Evolutionary conservation across 2,797 vertebrate genomes (phyloP), one percentile per base, ranked within the genome.

Genomic region (Thalassophryne amazonica): DNA sequence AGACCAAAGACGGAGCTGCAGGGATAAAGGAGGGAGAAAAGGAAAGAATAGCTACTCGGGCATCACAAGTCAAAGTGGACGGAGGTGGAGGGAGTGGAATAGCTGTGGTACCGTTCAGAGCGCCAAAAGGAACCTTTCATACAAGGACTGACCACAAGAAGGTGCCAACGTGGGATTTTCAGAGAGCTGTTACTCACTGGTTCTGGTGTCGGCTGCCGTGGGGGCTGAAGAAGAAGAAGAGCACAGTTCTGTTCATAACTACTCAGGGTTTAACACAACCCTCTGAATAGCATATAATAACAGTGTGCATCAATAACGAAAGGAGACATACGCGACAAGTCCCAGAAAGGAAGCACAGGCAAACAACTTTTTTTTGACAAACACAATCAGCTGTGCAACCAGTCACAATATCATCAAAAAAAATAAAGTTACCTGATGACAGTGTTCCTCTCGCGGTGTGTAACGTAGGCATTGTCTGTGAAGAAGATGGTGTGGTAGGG

Each of bases 401-500:
- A 28, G 4, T 30, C 3, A 20, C 10, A 16, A 20, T 7, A 19
- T 6, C 5, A 8, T 20, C 7, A 6, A 21, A 8, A 18, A 55
- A 33, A 31, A 11, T 11, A 13, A 3, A 7, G 1, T 0, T 89
- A 98, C 97, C 96, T 95, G 86, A 94, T 86, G 4, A 92, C 30
- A 0, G 89, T 90, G 85, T 90, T 93, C 61, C 75, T 94, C 84
- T 95, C 94, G 4, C 90, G 87, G 6, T 89, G 87, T 19, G 90
- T 66, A 31, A 94, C 69, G 73, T 81, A 92, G 11, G 86, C 76
- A 1, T 95, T 81, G 29, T 93, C 91, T 0, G 95, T 94, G 73
- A 99, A 99, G 29, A 98, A 92, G 79, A 99, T 92, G 79, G 96
- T 97, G 83, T 98, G 95, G 74, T 94, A 88, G 0, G 93, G 93